Evolutionary conservation across 2,113 vertebrate genomes (phyloP).

Genomic region (Plecturocebus donacophilus): DNA sequence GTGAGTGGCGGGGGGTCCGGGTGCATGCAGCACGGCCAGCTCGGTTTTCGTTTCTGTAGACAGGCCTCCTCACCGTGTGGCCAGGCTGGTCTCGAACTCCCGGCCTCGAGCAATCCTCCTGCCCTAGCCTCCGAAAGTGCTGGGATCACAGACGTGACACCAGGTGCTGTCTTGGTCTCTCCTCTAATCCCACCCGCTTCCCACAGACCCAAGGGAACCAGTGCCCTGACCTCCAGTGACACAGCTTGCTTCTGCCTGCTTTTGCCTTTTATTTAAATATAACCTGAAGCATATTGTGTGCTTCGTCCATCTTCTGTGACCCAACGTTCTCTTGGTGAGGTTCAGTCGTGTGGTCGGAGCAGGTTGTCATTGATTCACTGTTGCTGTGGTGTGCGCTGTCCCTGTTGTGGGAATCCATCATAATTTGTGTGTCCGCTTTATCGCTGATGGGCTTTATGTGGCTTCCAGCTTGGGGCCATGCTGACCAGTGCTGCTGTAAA

Average conservation of each 20-base stretch:
- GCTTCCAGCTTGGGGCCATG: background rate
- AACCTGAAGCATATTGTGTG: background rate
- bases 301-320: background rate
- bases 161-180: background rate
- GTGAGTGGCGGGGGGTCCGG: too few relatives aligned
- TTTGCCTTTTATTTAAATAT: background rate
- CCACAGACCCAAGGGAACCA: background rate
- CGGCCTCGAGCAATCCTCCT: too few relatives aligned
- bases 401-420: background rate
- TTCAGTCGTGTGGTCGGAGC: background rate
- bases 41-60: too few relatives aligned
- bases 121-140: too few relatives aligned
- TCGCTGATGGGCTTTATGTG: background rate
- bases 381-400: background rate
- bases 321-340: background rate
- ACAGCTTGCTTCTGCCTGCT: background rate
- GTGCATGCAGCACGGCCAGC: too few relatives aligned
- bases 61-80: too few relatives aligned
- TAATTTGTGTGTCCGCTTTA: conserved; percentile 43
- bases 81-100: too few relatives aligned
- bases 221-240: background rate
- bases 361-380: background rate
- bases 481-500: background rate
- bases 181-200: background rate
- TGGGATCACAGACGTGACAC: too few relatives aligned